Conservation (phyloP, 2,888 invertebrate species). For the Acronicta alni region DNA sequence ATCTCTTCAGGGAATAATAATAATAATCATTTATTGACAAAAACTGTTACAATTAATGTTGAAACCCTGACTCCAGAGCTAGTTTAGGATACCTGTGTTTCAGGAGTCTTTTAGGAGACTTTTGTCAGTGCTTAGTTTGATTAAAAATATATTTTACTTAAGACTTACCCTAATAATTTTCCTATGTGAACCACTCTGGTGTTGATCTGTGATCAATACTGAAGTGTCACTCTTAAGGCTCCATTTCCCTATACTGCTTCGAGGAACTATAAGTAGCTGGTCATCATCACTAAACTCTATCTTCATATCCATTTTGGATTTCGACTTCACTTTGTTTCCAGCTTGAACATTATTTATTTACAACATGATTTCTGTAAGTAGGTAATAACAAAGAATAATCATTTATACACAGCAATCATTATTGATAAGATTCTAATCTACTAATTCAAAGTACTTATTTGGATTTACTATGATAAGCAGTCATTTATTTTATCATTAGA, state of each 20-base stretch:
- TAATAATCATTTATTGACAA: too few relatives aligned
- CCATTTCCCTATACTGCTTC: constrained; percentile 56
- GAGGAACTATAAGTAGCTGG: constrained; percentile 35
- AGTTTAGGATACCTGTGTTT: too few relatives aligned
- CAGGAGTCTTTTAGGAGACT: too few relatives aligned
- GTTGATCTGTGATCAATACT: constrained; percentile 58
- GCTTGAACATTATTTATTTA: constrained; percentile 20
- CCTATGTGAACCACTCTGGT: constrained; percentile 72
- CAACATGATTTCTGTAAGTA: constrained; percentile 39
- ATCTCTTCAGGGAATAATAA: too few relatives aligned
- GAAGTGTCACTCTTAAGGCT: constrained; percentile 60
- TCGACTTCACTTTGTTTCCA: constrained; percentile 40
- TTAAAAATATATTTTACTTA: too few relatives aligned
- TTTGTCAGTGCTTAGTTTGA: too few relatives aligned
- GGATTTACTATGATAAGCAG: too few relatives aligned
- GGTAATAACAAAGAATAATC: constrained; percentile 17
- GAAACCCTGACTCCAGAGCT: too few relatives aligned
- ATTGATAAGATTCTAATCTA: not conserved
- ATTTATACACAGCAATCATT: not conserved
- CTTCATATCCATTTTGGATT: constrained; percentile 56
- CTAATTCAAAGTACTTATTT: not conserved
- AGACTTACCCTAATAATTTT: constrained; percentile 80
- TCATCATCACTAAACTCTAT: constrained; percentile 53
- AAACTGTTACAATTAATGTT: too few relatives aligned
- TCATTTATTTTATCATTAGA: too few relatives aligned